Conservation (phyloP, 2,113 vertebrate genomes). For the Tapirus terrestris region DNA sequence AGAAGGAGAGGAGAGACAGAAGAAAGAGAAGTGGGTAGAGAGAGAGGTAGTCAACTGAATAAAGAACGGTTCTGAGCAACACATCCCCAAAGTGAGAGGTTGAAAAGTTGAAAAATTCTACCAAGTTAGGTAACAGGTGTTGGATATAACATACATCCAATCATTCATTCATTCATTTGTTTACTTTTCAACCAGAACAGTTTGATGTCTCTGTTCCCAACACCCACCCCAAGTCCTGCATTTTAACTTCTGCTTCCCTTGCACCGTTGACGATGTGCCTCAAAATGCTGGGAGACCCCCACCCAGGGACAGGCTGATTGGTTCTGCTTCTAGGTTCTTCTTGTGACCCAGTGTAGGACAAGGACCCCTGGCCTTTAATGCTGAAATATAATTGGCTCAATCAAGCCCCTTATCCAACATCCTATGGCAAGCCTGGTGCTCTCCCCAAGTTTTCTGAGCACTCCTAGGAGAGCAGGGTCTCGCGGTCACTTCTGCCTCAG, state of each 20-base stretch:
- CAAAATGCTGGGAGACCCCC: neutral
- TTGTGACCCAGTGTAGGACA: neutral
- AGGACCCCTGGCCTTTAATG: neutral
- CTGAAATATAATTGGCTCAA: neutral
- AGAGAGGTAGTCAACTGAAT: neutral
- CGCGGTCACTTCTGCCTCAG: accelerated
- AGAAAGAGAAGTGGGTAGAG: neutral
- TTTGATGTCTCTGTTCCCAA: no score
- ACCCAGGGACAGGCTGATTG: accelerated
- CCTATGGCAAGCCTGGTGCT: neutral
- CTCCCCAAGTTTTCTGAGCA: neutral
- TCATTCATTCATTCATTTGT: neutral
- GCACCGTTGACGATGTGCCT: accelerated
- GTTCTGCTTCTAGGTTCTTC: neutral
- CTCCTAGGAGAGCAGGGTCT: no score
- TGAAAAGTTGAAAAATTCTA: neutral
- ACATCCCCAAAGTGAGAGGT: neutral
- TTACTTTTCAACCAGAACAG: neutral
- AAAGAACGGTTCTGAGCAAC: neutral
- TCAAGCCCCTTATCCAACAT: accelerated
- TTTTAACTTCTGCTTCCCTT: neutral
- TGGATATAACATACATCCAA: neutral
- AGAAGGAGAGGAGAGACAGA: neutral
- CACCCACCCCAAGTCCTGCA: neutral
- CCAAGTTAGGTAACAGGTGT: neutral